These are phyloP conservation scores for Malurus leucopterus DNA, from an alignment of 2,797 vertebrate genomes.

Conservation along the genomic window DNA sequence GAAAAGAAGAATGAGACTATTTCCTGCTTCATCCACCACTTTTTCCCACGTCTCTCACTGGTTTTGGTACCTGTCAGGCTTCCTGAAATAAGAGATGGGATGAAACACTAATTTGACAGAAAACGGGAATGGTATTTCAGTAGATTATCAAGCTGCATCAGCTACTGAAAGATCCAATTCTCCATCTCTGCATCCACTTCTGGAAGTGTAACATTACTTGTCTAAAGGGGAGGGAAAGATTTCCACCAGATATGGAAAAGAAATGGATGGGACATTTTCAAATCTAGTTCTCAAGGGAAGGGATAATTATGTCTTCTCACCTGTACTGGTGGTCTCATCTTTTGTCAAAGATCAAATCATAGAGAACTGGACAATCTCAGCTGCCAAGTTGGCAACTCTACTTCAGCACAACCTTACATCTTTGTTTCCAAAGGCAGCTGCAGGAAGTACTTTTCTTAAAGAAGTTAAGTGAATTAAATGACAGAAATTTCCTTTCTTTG, in stretches of 20 bases:
- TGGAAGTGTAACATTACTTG: background rate
- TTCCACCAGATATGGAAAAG: background rate
- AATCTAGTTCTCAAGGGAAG: background rate
- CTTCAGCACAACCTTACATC: fast-evolving
- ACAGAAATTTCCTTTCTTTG: background rate
- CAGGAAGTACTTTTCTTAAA: background rate
- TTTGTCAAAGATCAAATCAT: background rate
- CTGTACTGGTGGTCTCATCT: background rate
- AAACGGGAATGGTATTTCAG: background rate
- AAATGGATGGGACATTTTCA: background rate
- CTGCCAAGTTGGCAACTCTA: background rate
- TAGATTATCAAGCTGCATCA: background rate
- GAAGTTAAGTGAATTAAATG: background rate
- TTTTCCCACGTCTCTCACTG: background rate
- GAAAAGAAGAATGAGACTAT: background rate
- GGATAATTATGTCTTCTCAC: background rate
- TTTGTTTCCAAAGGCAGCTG: background rate
- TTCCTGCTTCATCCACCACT: background rate
- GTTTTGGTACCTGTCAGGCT: background rate
- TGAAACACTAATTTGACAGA: background rate
- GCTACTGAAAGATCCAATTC: background rate
- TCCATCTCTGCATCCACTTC: background rate
- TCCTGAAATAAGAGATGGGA: background rate
- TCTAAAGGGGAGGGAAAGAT: background rate
- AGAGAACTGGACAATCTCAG: background rate